Conservation (phyloP, 1,140 invertebrate genomes). For the Eurosta solidaginis region DNA sequence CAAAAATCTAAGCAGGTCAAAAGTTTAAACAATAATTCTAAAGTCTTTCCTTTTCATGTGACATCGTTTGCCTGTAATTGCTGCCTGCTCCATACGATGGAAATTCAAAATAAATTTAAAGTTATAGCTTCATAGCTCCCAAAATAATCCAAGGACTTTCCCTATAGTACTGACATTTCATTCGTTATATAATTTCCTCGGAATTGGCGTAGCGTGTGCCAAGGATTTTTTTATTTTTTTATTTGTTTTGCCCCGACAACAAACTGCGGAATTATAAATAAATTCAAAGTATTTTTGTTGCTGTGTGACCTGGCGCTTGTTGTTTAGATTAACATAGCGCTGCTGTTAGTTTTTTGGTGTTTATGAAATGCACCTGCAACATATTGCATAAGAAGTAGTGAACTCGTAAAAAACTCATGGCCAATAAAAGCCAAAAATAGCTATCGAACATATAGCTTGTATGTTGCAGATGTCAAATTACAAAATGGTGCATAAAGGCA, state of each 20-base stretch:
- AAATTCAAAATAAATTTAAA: no score
- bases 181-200: not conserved
- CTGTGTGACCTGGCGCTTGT: not conserved
- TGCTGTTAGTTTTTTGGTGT: not conserved
- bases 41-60: no score
- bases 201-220: not conserved
- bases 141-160: no score
- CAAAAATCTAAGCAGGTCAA: no score
- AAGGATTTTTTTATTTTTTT: not conserved
- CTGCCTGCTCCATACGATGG: no score
- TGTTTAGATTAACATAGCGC: not conserved
- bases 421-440: constrained; percentile 15
- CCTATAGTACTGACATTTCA: no score
- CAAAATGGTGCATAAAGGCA: not conserved
- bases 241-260: not conserved
- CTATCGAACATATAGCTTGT: not conserved
- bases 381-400: not conserved
- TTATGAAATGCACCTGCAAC: not conserved
- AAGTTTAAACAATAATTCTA: no score
- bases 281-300: not conserved
- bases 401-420: not conserved
- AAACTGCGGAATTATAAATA: not conserved
- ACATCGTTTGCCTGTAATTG: no score
- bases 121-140: no score
- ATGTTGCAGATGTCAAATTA: constrained; percentile 1